Base-by-base conservation (phyloP, 2,797 vertebrate species). In the Limnodromus scolopaceus region DNA sequence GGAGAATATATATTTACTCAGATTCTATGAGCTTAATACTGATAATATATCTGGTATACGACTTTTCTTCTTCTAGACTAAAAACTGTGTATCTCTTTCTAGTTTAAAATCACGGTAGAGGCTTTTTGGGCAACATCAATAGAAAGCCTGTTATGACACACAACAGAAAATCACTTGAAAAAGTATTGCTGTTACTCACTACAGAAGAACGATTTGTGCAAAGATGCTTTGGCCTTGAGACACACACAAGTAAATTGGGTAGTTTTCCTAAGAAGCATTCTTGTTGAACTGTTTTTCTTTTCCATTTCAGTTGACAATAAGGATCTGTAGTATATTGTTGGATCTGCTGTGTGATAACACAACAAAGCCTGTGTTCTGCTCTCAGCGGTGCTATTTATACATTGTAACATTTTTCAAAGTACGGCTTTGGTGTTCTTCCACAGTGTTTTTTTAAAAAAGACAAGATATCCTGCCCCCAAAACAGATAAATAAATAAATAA, bases 171-270 rank as follows among this genome's bases (percentile, higher is more conserved):
- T 68, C 77, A 76, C 89, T 97, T 91, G 92, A 89, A 90, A 83
- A 88, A 96, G 38, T 94, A 95, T 95, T 92, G 85, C 87, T 92
- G 91, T 97, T 96, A 84, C 95, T 96, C 77, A 89, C 95, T 93
- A 81, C 66, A 95, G 90, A 95, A 92, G 72, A 97, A 95, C 84
- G 93, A 96, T 95, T 96, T 95, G 93, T 96, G 87, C 92, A 95
- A 94, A 94, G 92, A 96, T 85, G 79, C 83, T 87, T 92, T 96
- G 96, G 96, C 95, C 96, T 97, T 96, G 91, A 97, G 93, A 96
- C 85, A 97, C 72, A 86, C 84, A 96, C 12, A 16, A 96, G 92
- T 92, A 96, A 97, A 96, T 95, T 96, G 96, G 91, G 78, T 97
- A 93, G 81, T 94, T 97, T 96, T 96, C 84, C 91, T 97, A 96